These are phyloP conservation scores for Opisthograptis luteolata DNA, from an alignment of 2,888 invertebrate species.

Conservation along the genomic window DNA sequence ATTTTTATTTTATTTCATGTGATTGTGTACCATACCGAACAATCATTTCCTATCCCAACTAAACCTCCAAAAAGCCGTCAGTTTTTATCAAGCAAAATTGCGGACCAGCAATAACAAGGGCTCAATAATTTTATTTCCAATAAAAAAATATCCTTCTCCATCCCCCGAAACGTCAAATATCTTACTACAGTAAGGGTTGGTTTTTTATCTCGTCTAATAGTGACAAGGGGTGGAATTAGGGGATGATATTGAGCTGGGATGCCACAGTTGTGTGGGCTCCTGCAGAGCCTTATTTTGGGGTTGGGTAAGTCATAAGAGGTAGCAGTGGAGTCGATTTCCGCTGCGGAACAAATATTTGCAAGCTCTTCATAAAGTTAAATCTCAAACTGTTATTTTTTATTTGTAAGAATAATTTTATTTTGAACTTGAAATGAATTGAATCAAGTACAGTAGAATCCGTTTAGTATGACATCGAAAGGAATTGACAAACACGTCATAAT, in stretches of 20 bases:
- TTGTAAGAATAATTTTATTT: too few relatives aligned
- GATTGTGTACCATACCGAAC: neutral
- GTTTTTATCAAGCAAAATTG: neutral
- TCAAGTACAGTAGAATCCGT: too few relatives aligned
- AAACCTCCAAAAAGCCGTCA: neutral
- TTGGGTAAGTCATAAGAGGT: neutral
- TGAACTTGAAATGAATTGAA: too few relatives aligned
- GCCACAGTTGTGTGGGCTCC: neutral
- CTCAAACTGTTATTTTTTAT: too few relatives aligned
- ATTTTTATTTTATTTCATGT: neutral
- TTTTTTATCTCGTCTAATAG: conserved; percentile 19
- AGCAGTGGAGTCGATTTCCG: too few relatives aligned
- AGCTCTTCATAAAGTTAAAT: too few relatives aligned
- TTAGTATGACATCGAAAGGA: too few relatives aligned
- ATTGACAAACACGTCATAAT: too few relatives aligned
- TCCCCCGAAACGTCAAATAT: conserved; percentile 19
- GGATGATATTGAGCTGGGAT: conserved; percentile 5
- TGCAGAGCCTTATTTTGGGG: conserved; percentile 5
- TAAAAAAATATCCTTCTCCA: conserved; percentile 18
- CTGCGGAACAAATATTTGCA: too few relatives aligned
- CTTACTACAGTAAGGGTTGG: conserved; percentile 20
- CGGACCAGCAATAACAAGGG: conserved; percentile 2
- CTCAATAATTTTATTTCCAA: conserved; percentile 17
- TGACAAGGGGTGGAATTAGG: conserved; percentile 21
- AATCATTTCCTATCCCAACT: neutral